phyloP scores from a whole-genome alignment of 1,140 invertebrate genomes.

The Dendroctonus valens region DNA sequence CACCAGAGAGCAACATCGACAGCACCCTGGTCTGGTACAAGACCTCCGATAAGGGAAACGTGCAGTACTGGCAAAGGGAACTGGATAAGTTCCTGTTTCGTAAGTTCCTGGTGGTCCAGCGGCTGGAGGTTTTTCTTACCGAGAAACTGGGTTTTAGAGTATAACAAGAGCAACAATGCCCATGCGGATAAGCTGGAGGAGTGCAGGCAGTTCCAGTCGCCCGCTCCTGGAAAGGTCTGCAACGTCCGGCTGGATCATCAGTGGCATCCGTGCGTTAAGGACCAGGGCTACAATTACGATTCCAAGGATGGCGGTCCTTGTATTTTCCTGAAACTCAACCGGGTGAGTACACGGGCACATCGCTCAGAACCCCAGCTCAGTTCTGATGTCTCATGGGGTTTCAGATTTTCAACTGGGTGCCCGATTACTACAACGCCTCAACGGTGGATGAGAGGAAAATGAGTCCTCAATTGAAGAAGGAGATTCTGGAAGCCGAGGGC shows the following conservation, averaged over 20 bases:
- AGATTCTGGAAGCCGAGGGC: slow-evolving; percentile 58
- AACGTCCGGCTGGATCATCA: slow-evolving; percentile 66
- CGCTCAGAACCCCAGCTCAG: no score
- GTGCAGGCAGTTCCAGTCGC: slow-evolving; percentile 62
- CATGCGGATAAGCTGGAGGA: slow-evolving; percentile 65
- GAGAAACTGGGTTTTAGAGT: slow-evolving; percentile 53
- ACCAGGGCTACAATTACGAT: slow-evolving; percentile 70
- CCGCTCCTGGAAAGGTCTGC: slow-evolving; percentile 67
- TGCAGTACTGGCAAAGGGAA: slow-evolving; percentile 73
- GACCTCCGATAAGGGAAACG: slow-evolving; percentile 69
- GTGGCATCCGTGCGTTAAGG: slow-evolving; percentile 61
- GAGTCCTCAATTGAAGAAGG: slow-evolving; percentile 71
- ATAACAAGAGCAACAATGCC: slow-evolving; percentile 66
- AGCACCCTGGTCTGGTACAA: slow-evolving; percentile 94
- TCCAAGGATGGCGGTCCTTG: slow-evolving; percentile 67
- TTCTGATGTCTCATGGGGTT: no score
- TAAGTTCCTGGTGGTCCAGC: slow-evolving; percentile 49
- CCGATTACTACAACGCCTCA: slow-evolving; percentile 73
- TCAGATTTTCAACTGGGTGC: slow-evolving; percentile 80
- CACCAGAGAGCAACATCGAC: slow-evolving; percentile 77
- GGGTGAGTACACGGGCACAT: slow-evolving; percentile 57
- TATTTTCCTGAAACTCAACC: slow-evolving; percentile 82
- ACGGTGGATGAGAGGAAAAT: slow-evolving; percentile 64
- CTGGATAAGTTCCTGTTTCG: slow-evolving; percentile 72
- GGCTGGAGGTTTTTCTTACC: neutral